These are phyloP conservation scores for Aleiodes sp. DNA, from an alignment of 1,140 invertebrate genomes.

Conservation along the genomic window DNA sequence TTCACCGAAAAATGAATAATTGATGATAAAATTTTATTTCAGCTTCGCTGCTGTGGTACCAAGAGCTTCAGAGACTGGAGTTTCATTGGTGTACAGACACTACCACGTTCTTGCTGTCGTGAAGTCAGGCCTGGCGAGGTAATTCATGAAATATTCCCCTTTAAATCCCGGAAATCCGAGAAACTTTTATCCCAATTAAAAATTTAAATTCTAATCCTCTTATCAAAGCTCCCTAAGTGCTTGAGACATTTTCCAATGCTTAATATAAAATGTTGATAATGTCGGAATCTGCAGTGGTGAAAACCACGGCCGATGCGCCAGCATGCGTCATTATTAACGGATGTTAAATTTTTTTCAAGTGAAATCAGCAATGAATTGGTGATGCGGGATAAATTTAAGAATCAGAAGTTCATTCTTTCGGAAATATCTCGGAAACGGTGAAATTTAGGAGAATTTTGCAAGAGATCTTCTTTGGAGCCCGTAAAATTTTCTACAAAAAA, in stretches of 20 bases:
- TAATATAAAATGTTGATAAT: background rate
- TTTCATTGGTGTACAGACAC: slow-evolving; percentile 63
- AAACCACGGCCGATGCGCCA: background rate
- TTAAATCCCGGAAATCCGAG: slow-evolving; percentile 17
- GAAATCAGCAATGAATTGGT: too few species aligned
- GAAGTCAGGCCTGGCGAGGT: slow-evolving; percentile 72
- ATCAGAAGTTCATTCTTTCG: too few species aligned
- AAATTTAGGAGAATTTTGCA: too few species aligned
- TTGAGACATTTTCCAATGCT: background rate
- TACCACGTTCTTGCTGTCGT: slow-evolving; percentile 83
- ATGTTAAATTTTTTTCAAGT: background rate
- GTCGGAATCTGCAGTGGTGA: background rate
- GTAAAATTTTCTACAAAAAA: too few species aligned
- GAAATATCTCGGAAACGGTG: too few species aligned
- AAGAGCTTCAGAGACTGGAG: slow-evolving; percentile 79
- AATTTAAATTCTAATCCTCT: background rate
- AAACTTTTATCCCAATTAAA: background rate
- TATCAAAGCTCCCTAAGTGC: background rate
- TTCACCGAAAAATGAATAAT: too few species aligned
- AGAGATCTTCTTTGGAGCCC: too few species aligned
- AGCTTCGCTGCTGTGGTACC: slow-evolving; percentile 87
- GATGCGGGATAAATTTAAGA: too few species aligned
- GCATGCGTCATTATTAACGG: background rate
- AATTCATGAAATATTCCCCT: slow-evolving; percentile 13
- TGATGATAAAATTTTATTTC: slow-evolving; percentile 54